phyloP scores from a whole-genome alignment of 2,113 vertebrate genomes.

The Meleagris gallopavo region DNA sequence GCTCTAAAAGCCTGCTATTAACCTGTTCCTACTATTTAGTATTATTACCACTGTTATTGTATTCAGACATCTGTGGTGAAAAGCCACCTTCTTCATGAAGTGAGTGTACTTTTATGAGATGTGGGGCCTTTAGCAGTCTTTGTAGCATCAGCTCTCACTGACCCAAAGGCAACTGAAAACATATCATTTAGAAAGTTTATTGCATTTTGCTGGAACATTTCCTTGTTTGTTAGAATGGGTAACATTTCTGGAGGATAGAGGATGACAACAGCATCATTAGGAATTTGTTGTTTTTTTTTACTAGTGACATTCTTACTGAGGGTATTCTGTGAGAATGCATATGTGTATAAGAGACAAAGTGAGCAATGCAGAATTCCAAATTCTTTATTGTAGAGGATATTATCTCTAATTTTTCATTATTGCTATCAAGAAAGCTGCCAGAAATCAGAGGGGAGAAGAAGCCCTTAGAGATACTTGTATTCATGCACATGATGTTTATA shows the following conservation, averaged over 20 bases:
- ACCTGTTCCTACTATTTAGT: not conserved
- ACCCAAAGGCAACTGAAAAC: not conserved
- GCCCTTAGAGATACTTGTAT: not conserved
- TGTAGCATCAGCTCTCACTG: not conserved
- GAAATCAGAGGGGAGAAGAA: not conserved
- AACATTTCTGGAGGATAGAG: not conserved
- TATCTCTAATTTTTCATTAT: not conserved
- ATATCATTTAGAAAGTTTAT: not conserved
- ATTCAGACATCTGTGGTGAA: not conserved
- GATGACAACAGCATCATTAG: not conserved
- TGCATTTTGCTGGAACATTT: not conserved
- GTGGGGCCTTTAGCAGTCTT: not conserved
- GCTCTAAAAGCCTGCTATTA: not conserved
- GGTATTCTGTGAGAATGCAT: not conserved
- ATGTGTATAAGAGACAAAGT: not conserved
- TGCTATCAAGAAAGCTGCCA: not conserved
- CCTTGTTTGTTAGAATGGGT: not conserved
- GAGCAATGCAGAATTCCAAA: not conserved
- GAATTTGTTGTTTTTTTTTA: not conserved
- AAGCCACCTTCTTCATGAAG: not conserved
- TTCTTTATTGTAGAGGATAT: not conserved
- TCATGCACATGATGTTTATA: not conserved
- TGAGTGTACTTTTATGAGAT: not conserved
- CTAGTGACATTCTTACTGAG: not conserved
- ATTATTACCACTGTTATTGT: not conserved